Percentiles rank a stretch among this genome's conserved stretches.
Conservation (phyloP, 2,113 vertebrate genomes). For the Rhinopomastus cyanomelas region DNA sequence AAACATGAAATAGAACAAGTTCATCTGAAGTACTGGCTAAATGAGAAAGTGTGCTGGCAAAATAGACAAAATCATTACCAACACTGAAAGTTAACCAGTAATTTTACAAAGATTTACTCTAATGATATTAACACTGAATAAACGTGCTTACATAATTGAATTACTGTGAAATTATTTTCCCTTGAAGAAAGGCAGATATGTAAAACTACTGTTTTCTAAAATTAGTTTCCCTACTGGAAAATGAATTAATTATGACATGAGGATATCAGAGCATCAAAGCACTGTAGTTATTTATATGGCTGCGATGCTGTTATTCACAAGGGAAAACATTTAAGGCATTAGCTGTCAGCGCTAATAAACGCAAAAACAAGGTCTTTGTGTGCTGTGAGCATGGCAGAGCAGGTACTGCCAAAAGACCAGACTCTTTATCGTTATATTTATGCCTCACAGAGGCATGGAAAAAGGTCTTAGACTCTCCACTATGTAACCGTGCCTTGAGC, state of each 20-base stretch:
- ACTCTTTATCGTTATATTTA: neutral
- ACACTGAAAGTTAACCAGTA: neutral
- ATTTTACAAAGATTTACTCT: conserved; percentile 1
- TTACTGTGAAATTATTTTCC: neutral
- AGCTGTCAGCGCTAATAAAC: neutral
- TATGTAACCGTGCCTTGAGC: neutral
- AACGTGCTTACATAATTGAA: neutral
- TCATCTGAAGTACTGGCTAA: neutral
- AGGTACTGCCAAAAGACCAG: neutral
- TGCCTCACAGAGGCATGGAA: neutral
- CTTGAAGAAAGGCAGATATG: conserved; percentile 8
- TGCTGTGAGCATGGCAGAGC: neutral
- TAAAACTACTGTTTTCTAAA: neutral
- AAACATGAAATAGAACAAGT: neutral
- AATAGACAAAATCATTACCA: neutral
- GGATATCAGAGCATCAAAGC: neutral
- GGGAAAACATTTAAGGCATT: neutral
- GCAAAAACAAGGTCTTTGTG: neutral
- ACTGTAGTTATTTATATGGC: neutral
- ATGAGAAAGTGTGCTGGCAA: neutral
- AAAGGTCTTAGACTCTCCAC: neutral
- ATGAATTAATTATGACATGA: neutral
- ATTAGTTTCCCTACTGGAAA: neutral
- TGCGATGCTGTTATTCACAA: neutral
- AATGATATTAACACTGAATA: neutral